Evolutionary conservation across 2,113 vertebrate genomes (phyloP), one percentile per base, ranked within the genome.

Genomic region (Apus apus): DNA sequence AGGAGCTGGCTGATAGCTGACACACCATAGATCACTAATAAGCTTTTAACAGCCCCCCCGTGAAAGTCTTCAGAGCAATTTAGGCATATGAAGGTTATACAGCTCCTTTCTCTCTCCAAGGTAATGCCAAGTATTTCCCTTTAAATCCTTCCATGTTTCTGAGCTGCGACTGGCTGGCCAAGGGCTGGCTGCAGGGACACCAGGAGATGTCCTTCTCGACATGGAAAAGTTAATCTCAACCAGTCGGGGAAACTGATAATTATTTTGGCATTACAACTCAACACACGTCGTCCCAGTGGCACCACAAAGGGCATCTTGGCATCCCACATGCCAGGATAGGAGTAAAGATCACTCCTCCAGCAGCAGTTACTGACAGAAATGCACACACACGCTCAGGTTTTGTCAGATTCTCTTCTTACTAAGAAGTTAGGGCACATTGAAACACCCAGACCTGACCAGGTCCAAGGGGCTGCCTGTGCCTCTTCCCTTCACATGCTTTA

Each of bases 141-240:
- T 85, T 50, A 56, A 82, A 95, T 84, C n/a, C 21, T 23, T 83
- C 73, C 43, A 77, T 48, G 87, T 88, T 93, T 92, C 83, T 85
- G 78, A 94, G 34, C 73, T 70, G 96, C n/a, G 29, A 80, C 78
- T 62, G 73, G 89, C 95, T 94, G 90, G 95, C 93, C 80, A 67
- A 16, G 94, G 66, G 67, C 50, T 34, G 71, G 40, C 8, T 3
- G 2, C 32, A 2, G 46, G 81, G 50, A 30, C 43, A 14, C 10
- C 5, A 23, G 40, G 50, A 65, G 7, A 25, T 15, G 53, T 64
- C 64, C 48, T 60, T 43, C 73, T 27, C 13, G 15, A 13, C 2
- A 2, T 1, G 43, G 57, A 29, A 23, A 60, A 68, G 7, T 27
- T 40, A 7, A 46, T 13, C 22, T 7, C 5, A 20, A 29, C 8